Evolutionary conservation across 2,113 vertebrate species (phyloP), one percentile per base, ranked within the genome.

Genomic region (Zapornia atra): DNA sequence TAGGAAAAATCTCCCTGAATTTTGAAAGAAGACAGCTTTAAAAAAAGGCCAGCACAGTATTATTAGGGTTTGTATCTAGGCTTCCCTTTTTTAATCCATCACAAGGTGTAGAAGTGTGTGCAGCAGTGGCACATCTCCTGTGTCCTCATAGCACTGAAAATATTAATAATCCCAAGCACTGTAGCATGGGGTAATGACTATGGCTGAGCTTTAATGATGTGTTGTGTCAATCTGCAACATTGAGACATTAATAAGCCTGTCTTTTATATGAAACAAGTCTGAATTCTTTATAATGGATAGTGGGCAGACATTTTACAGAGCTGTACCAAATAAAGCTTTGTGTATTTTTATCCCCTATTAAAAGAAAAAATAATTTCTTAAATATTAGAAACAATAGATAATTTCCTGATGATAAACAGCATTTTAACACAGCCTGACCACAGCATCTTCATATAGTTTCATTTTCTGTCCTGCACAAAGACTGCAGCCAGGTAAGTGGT

Each of bases 171-270:
- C 48, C 36, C 36, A 77, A 88, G 94, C 69, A 53, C 65, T 68
- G 71, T 15, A 86, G 75, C 81, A 82, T 3, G 6, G 68, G 56
- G 64, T 95, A 97, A 97, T 96, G 94, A 90, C 94, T 93, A 22
- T 33, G 80, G 79, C 94, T 94, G 94, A 94, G 69, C 81, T 96
- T 96, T 97, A 96, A 97, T 95, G 95, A 97, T 96, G 83, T 77
- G 61, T 31, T 26, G 4, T 64, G 88, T 92, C 95, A 96, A 90
- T 95, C 92, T 93, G 40, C 53, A 46, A 64, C 48, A 91, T 2
- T 38, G 75, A 92, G 78, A 91, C 88, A 92, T 96, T 94, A 96
- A 91, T 96, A 96, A 96, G 75, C 57, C 86, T 94, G 65, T 68
- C 89, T 96, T 70, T 84, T 57, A 48, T 11, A 79, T 2, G 33